Conservation (phyloP, 2,113 vertebrate species). For the Muntiacus reevesi region DNA sequence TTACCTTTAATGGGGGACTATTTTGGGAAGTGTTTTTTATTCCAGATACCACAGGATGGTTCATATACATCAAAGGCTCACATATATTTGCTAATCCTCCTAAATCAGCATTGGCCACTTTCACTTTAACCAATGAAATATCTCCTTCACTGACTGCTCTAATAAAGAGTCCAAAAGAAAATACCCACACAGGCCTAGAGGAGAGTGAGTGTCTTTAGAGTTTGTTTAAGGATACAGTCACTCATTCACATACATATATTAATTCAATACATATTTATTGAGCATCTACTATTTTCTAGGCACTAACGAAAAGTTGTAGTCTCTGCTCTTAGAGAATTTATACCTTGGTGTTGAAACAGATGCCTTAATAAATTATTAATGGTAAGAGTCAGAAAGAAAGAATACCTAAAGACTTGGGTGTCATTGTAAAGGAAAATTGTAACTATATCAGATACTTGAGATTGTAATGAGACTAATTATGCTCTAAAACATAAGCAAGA, state of each 20-base stretch:
- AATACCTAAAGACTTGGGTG: background rate
- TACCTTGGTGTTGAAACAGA: background rate
- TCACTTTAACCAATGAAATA: background rate
- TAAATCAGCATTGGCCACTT: background rate
- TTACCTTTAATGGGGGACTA: background rate
- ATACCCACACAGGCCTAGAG: background rate
- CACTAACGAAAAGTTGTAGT: background rate
- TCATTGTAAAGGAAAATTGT: background rate
- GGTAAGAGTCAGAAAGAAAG: background rate
- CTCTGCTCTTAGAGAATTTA: background rate
- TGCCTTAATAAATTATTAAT: background rate
- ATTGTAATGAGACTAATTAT: slow-evolving; percentile 11
- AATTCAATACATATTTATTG: background rate
- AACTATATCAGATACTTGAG: background rate
- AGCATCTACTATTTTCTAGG: background rate
- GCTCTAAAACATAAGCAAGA: background rate
- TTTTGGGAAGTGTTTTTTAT: slow-evolving; percentile 15
- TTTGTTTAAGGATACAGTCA: background rate
- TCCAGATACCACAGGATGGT: background rate
- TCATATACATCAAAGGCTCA: background rate
- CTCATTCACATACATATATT: background rate
- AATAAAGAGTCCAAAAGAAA: background rate
- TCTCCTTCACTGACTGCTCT: background rate
- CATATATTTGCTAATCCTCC: background rate
- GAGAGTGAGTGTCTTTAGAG: background rate